Conservation (phyloP, 2,113 vertebrate species). For the Festucalex cinctus region DNA sequence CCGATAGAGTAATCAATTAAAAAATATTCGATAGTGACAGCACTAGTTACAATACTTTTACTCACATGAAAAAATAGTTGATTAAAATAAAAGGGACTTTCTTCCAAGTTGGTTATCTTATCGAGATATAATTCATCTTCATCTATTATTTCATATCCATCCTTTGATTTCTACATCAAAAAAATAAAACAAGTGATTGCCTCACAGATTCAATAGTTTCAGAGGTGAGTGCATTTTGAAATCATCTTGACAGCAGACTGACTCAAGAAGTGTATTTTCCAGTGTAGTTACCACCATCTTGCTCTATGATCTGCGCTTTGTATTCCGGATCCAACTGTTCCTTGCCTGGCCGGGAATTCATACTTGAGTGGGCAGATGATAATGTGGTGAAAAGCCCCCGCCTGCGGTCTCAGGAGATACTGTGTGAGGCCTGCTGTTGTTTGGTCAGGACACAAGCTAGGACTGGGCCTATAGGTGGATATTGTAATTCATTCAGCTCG, state of each 20-base stretch:
- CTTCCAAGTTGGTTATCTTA: too few relatives aligned
- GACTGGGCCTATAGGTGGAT: constrained; percentile 55
- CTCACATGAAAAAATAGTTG: neutral
- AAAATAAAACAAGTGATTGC: neutral
- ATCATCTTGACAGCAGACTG: neutral
- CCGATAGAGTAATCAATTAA: too few relatives aligned
- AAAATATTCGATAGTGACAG: too few relatives aligned
- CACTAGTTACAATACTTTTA: neutral
- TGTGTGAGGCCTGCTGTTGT: constrained; percentile 39
- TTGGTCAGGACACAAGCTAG: constrained; percentile 49
- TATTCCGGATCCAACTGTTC: constrained; percentile 36
- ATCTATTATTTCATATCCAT: neutral
- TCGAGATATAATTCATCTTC: neutral
- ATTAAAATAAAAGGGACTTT: neutral
- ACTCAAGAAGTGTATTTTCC: constrained; percentile 2
- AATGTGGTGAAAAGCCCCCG: constrained; percentile 32
- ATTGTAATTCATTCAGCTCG: constrained; percentile 70
- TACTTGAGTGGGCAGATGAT: constrained; percentile 28
- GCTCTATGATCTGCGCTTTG: constrained; percentile 12
- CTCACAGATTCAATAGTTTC: neutral
- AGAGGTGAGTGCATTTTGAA: neutral
- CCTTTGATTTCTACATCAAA: neutral
- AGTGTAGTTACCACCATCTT: neutral
- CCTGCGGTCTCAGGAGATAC: constrained; percentile 24
- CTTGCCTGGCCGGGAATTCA: constrained; percentile 29